These are phyloP conservation scores for Pachycephala philippinensis DNA, from an alignment of 2,113 vertebrate species.

Conservation along the genomic window DNA sequence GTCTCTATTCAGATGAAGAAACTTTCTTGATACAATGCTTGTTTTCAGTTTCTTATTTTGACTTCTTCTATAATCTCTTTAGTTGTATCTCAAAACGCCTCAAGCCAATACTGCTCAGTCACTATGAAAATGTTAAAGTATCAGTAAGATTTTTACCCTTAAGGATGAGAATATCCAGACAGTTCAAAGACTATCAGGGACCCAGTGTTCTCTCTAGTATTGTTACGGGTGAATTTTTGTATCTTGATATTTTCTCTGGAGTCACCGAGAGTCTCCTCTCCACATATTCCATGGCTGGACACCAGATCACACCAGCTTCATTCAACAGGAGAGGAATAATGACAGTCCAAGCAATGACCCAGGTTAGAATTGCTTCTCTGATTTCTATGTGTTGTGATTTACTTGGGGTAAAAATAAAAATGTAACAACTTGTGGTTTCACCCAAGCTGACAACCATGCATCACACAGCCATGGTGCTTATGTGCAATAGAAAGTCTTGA, in stretches of 20 bases:
- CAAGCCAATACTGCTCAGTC: background rate
- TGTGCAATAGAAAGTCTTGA: background rate
- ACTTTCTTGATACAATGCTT: accelerated
- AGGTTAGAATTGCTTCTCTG: background rate
- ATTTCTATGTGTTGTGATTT: background rate
- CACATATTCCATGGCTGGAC: background rate
- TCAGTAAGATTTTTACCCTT: background rate
- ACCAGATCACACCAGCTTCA: background rate
- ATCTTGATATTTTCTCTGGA: accelerated
- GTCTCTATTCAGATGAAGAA: background rate
- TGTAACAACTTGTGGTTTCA: background rate
- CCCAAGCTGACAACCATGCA: background rate
- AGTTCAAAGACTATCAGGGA: background rate
- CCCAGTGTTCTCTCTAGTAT: background rate
- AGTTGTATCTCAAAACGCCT: background rate
- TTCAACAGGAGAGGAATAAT: background rate
- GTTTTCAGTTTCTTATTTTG: background rate
- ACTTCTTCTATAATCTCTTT: background rate
- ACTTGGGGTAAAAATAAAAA: background rate
- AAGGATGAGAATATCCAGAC: background rate
- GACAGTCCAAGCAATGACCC: background rate
- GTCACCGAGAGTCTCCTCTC: background rate
- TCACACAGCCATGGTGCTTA: accelerated
- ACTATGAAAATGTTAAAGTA: background rate
- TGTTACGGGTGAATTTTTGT: background rate